These are phyloP conservation scores for Colletes collaris DNA, from an alignment of 2,888 invertebrate species.

Conservation along the genomic window DNA sequence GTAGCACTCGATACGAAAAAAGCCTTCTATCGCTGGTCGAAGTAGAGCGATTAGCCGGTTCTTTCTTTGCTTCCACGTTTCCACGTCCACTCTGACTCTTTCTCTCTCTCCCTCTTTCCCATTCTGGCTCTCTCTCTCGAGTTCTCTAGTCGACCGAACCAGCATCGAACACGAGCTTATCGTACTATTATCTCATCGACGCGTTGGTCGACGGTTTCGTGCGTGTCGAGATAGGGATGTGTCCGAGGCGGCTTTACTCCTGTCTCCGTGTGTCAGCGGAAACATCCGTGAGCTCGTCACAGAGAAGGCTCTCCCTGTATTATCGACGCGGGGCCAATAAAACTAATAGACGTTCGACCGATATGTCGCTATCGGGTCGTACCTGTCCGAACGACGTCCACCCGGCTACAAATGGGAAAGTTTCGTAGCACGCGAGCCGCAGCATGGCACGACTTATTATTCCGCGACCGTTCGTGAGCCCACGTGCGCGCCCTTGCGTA, in stretches of 20 bases:
- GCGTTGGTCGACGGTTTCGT: constrained; percentile 50
- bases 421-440: constrained; percentile 77
- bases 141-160: constrained; percentile 43
- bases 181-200: constrained; percentile 70
- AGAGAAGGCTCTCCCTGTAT: constrained; percentile 41
- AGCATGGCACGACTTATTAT: constrained; percentile 65
- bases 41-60: constrained; percentile 27
- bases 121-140: constrained; percentile 2
- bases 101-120: not conserved
- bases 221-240: constrained; percentile 70
- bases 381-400: constrained; percentile 71
- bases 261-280: constrained; percentile 22
- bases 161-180: constrained; percentile 67
- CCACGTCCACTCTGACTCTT: not conserved
- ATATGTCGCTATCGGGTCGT: constrained; percentile 74
- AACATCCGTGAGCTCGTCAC: constrained; percentile 28
- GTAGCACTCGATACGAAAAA: constrained; percentile 15
- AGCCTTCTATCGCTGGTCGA: not conserved
- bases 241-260: constrained; percentile 39
- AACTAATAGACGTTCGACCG: constrained; percentile 72
- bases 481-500: constrained; percentile 38
- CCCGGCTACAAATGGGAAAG: constrained; percentile 75
- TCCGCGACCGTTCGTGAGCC: constrained; percentile 47
- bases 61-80: constrained; percentile 21
- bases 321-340: constrained; percentile 68